Evolutionary conservation across 1,140 invertebrate genomes (phyloP).

Genomic region (Schlechtendalia chinensis): DNA sequence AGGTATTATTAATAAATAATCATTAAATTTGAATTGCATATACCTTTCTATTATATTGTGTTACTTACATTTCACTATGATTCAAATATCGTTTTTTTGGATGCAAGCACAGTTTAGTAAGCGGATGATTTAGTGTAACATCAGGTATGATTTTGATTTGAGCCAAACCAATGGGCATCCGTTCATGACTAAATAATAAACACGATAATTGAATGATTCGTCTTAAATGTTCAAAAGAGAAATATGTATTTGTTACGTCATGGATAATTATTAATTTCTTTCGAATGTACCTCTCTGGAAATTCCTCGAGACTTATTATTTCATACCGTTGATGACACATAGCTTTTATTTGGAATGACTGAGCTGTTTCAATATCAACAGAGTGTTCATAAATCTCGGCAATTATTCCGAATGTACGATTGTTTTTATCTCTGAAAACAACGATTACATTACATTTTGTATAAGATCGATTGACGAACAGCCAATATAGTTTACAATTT

Average conservation of each 20-base stretch:
- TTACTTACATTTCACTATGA: conserved; percentile 1
- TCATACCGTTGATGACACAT: conserved; percentile 43
- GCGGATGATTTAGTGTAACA: background rate
- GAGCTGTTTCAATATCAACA: background rate
- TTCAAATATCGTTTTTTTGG: background rate
- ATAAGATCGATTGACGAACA: background rate
- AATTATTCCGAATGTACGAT: conserved; percentile 25
- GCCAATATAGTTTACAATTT: conserved; percentile 12
- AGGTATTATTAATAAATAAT: too few relatives aligned
- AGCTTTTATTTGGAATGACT: conserved; percentile 32
- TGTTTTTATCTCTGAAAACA: conserved; percentile 28
- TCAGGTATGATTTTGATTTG: conserved; percentile 33
- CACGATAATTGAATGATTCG: too few relatives aligned
- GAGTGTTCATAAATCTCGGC: conserved; percentile 37
- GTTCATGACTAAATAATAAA: conserved; percentile 1
- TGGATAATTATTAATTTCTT: background rate
- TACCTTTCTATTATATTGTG: background rate
- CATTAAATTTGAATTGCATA: background rate
- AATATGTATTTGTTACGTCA: too few relatives aligned
- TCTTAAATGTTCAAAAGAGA: too few relatives aligned
- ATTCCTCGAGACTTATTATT: background rate
- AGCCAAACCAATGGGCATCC: background rate
- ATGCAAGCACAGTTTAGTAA: conserved; percentile 19
- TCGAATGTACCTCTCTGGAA: conserved; percentile 32
- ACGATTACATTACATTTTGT: background rate